Percentiles rank a stretch among this genome's conserved stretches.
These are phyloP conservation scores for Oxycera nigricornis DNA, from an alignment of 2,888 invertebrate species.

Conservation along the genomic window DNA sequence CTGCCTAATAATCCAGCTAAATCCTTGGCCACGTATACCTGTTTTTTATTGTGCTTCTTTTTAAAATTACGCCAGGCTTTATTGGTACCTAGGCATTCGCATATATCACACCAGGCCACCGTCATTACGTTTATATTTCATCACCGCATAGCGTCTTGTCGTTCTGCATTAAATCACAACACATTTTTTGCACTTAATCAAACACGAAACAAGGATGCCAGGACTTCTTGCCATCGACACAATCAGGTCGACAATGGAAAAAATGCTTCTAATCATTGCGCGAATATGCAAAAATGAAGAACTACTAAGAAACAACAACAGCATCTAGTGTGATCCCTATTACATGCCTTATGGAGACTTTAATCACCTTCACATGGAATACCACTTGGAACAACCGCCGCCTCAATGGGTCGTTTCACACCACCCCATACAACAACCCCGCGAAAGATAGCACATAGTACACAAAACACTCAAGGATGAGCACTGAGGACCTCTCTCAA, in stretches of 20 bases:
- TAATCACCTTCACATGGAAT: conserved; percentile 10
- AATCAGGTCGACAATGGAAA: neutral
- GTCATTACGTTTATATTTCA: neutral
- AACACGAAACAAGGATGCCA: conserved; percentile 1
- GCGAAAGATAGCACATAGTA: neutral
- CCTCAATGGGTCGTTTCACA: neutral
- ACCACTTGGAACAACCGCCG: neutral
- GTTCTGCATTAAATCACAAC: neutral
- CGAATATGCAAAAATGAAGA: neutral
- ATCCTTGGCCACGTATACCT: neutral
- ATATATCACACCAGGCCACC: neutral
- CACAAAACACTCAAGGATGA: neutral
- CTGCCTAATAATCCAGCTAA: conserved; percentile 3
- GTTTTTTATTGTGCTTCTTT: conserved; percentile 17
- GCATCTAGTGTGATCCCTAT: neutral
- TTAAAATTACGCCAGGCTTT: neutral
- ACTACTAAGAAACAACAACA: neutral
- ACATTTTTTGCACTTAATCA: conserved; percentile 21
- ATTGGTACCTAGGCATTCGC: neutral
- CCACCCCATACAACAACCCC: neutral
- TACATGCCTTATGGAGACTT: neutral
- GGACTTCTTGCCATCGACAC: neutral
- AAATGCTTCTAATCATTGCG: neutral
- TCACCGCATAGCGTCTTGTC: too few relatives aligned
- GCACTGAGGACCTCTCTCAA: conserved; percentile 2